Evolutionary conservation across 2,888 invertebrate species (phyloP), one percentile per base, ranked within the genome.

Genomic region (Ichneumoninae sp.): DNA sequence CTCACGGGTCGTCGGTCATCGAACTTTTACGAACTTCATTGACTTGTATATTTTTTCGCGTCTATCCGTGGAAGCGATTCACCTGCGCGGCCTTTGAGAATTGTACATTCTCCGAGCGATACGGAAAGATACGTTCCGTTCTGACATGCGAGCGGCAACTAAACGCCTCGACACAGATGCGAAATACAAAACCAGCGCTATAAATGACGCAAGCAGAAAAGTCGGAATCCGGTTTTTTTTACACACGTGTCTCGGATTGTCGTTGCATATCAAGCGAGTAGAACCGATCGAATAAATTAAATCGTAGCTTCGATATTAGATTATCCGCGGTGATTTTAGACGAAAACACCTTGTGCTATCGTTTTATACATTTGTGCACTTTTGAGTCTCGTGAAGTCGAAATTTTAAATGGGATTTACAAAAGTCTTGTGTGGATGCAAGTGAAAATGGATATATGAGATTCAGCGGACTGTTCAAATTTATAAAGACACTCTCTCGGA

Each of bases 221-320:
- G 70, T n/a, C 50, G 70, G 52, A 54, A 70, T 70, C 70, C 70
- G 70, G 70, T 70, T 70, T 70, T 70, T 70, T 70, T 70, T 70
- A 52, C 19, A 52, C 10, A 19, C 70, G 70, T 70, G 33, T 26
- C 19, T 52, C 69, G 30, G 3, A 33, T 33, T 70, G 33, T 70
- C 33, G 52, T 70, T 70, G 52, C 69, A 50, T 44, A 47, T 57
- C 57, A 13, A 26, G 13, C 69, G 33, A 50, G 50, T 30, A 33
- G 7, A 52, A 70, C 30, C 33, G 52, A 70, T 52, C 69, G 54
- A 33, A 54, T 68, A 68, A 47, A 47, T 57, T 10, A 70, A 36
- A 52, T 65, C 8, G 57, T 10, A 54, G 19, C 33, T 19, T 7
- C 19, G 52, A 70, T 54, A 52, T 52, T 3, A 8, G 33, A 30